These are phyloP conservation scores for Coracias cyanogaster DNA, from an alignment of 2,797 vertebrate genomes.

Conservation along the genomic window DNA sequence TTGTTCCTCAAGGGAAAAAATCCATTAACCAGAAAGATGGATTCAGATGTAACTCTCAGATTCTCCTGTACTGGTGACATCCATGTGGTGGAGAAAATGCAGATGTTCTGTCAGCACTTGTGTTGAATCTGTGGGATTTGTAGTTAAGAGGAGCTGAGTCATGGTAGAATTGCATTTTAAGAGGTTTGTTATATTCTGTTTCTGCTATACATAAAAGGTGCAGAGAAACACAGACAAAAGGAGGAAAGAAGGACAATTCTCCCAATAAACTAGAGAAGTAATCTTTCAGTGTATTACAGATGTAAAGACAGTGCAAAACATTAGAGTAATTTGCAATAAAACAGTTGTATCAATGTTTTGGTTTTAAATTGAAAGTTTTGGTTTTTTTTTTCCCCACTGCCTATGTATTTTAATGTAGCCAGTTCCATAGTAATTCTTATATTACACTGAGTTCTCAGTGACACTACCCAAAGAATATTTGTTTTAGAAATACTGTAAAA, in stretches of 20 bases:
- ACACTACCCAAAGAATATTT: background rate
- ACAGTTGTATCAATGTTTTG: background rate
- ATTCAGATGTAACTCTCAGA: background rate
- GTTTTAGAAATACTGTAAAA: background rate
- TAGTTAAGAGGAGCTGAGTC: background rate
- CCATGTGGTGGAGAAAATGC: background rate
- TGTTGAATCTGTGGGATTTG: background rate
- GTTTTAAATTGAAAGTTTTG: background rate
- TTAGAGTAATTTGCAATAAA: background rate
- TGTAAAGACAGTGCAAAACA: background rate
- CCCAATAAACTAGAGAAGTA: background rate
- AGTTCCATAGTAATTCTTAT: background rate
- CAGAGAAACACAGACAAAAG: background rate
- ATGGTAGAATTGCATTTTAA: background rate
- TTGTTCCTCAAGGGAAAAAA: background rate
- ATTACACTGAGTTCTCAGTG: background rate
- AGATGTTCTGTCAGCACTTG: background rate
- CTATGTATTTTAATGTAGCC: background rate
- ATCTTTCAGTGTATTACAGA: background rate
- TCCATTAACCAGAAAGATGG: background rate
- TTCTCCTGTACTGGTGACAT: background rate
- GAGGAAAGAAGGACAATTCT: background rate
- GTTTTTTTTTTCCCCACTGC: accelerated
- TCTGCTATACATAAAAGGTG: background rate
- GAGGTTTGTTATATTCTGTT: background rate